Conservation (phyloP, 1,140 invertebrate species). For the Leguminivora glycinivorella region DNA sequence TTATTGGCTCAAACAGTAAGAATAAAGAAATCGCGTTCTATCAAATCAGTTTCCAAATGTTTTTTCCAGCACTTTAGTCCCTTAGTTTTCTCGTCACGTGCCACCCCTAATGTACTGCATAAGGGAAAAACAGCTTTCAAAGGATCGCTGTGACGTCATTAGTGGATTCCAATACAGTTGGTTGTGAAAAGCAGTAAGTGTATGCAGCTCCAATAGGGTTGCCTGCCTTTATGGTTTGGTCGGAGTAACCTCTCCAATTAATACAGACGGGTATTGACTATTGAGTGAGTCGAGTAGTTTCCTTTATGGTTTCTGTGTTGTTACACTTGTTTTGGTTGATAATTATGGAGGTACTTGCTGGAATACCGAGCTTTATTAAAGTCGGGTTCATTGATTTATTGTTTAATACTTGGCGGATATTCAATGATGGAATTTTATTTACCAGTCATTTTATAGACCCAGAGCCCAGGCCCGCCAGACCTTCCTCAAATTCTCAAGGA, state of each 20-base stretch:
- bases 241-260: constrained; percentile 20
- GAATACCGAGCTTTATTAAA: not conserved
- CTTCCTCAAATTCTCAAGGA: too few species aligned
- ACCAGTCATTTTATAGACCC: too few species aligned
- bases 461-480: too few species aligned
- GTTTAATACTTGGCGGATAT: too few species aligned
- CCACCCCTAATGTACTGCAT: constrained; percentile 25
- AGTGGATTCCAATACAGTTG: constrained; percentile 9
- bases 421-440: too few species aligned
- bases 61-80: not conserved
- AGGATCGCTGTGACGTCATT: constrained; percentile 22
- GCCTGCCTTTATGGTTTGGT: not conserved
- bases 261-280: constrained; percentile 17
- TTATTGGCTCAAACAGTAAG: not conserved
- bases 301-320: constrained; percentile 14
- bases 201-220: not conserved
- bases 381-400: too few species aligned
- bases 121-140: constrained; percentile 27
- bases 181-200: not conserved
- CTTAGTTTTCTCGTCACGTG: constrained; percentile 16
- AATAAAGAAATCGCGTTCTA: not conserved
- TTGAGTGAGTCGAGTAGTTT: constrained; percentile 18
- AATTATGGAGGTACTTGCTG: not conserved
- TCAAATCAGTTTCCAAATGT: constrained; percentile 8
- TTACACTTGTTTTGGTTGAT: constrained; percentile 8